Conservation (phyloP, 1,140 invertebrate species). For the Andrena cerasifolii region DNA sequence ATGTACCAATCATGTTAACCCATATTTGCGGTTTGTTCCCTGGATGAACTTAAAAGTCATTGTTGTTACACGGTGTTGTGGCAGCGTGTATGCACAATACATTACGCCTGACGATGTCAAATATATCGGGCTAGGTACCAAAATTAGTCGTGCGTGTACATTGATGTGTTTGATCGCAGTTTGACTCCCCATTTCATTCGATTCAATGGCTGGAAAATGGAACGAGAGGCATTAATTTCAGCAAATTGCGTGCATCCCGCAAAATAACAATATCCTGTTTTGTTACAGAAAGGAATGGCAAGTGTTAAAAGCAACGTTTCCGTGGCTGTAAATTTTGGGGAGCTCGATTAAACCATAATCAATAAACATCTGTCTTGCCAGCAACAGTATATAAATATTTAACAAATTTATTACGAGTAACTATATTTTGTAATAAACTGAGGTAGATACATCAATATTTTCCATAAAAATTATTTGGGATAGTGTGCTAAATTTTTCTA, state of each 20-base stretch:
- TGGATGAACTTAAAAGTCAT: constrained; percentile 13
- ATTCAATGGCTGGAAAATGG: neutral
- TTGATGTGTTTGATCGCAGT: constrained; percentile 13
- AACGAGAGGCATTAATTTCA: neutral
- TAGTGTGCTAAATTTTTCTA: too few relatives aligned
- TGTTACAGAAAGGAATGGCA: neutral
- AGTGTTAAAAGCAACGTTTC: neutral
- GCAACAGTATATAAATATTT: too few relatives aligned
- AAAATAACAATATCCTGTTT: neutral
- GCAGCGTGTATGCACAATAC: neutral
- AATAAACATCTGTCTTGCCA: too few relatives aligned
- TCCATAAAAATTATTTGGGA: too few relatives aligned
- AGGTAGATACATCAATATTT: too few relatives aligned
- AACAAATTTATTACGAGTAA: too few relatives aligned
- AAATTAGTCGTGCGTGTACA: constrained; percentile 6
- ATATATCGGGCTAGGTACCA: neutral
- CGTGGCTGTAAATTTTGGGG: neutral
- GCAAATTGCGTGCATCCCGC: neutral
- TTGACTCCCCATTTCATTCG: neutral
- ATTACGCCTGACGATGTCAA: neutral
- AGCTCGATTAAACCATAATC: too few relatives aligned
- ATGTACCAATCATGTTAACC: neutral
- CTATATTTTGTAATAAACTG: too few relatives aligned
- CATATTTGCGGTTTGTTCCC: neutral
- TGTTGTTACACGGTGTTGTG: neutral